Percentiles rank a stretch among this genome's conserved stretches.
Conservation (phyloP, 92 coral and sea anemone species). For the Bergia sp. region DNA sequence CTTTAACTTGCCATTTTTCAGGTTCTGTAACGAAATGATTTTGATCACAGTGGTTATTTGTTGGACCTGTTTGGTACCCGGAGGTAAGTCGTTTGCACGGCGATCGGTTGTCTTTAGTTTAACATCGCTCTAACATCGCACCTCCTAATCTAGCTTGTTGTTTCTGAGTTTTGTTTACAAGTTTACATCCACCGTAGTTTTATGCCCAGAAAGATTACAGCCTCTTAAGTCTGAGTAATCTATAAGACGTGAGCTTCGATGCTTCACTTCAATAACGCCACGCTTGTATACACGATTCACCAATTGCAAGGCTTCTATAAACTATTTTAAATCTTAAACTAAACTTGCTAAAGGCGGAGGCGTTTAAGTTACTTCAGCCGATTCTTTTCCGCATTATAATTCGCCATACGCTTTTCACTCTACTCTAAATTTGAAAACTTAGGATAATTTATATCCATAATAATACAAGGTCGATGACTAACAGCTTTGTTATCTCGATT, state of each 20-base stretch:
- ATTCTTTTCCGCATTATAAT: background rate
- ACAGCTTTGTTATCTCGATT: background rate
- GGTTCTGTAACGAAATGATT: slow-evolving; percentile 62
- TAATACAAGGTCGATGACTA: background rate
- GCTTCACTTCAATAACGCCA: background rate
- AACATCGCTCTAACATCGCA: background rate
- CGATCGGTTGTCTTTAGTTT: background rate
- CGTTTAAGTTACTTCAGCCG: background rate
- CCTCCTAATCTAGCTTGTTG: background rate
- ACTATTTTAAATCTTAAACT: background rate
- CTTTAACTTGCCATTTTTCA: slow-evolving; percentile 25
- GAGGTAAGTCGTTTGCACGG: slow-evolving; percentile 60
- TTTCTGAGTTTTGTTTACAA: background rate
- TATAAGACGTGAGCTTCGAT: background rate
- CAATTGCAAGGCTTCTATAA: background rate
- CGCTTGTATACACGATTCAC: background rate
- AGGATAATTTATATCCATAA: background rate
- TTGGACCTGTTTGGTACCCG: slow-evolving; percentile 49
- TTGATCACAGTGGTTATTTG: slow-evolving; percentile 66
- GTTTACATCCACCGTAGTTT: background rate
- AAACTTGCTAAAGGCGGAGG: background rate
- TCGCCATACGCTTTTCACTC: background rate
- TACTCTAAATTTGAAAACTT: background rate
- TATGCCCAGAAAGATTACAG: background rate
- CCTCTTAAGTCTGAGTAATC: background rate